Conservation (phyloP, 2,888 invertebrate genomes). For the Apeira syringaria region DNA sequence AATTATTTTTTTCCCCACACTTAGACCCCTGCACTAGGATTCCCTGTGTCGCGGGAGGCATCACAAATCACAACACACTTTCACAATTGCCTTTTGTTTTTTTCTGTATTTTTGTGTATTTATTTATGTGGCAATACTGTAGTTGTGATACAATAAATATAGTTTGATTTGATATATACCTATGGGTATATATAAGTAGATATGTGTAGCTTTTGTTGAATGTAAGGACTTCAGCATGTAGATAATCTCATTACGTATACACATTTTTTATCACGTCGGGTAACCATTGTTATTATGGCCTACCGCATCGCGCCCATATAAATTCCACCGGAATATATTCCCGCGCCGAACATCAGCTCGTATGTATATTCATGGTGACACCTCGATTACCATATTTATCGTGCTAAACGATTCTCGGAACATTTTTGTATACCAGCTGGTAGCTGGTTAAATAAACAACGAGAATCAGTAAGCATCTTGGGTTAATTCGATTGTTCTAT, state of each 20-base stretch:
- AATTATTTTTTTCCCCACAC: too few species aligned
- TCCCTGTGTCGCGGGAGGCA: too few species aligned
- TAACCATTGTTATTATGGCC: conserved; percentile 33
- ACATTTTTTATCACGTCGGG: conserved; percentile 7
- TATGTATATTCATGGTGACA: conserved; percentile 51
- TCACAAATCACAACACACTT: too few species aligned
- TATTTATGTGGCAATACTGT: too few species aligned
- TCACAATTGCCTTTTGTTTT: too few species aligned
- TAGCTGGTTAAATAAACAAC: conserved; percentile 3
- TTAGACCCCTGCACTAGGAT: too few species aligned
- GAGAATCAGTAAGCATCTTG: neutral
- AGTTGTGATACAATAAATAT: too few species aligned
- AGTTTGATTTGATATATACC: too few species aligned
- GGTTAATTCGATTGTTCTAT: neutral
- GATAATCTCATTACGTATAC: neutral
- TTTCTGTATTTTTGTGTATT: too few species aligned
- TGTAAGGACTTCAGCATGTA: too few species aligned
- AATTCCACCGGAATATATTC: conserved; percentile 41
- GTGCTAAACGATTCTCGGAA: conserved; percentile 67
- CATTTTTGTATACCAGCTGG: conserved; percentile 45
- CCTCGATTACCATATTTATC: conserved; percentile 49
- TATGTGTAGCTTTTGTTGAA: too few species aligned
- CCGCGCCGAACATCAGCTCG: conserved; percentile 45
- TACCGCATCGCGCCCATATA: conserved; percentile 49
- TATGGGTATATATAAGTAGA: too few species aligned